Evolutionary conservation across 1,140 invertebrate genomes (phyloP).

Genomic region (Trachymyrmex septentrionalis): DNA sequence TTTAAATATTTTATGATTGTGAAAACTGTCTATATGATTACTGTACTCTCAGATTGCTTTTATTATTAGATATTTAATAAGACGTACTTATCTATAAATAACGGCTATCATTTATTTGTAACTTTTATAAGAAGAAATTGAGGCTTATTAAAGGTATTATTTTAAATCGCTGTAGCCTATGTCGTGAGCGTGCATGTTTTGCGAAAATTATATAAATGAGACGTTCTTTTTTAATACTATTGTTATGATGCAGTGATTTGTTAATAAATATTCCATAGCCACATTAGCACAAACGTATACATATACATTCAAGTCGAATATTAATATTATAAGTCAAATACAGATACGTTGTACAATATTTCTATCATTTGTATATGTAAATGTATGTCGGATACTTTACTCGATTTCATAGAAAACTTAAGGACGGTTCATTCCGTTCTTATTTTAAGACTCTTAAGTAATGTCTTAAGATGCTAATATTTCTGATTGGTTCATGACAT

Average conservation of each 20-base stretch:
- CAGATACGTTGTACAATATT: constrained; percentile 7
- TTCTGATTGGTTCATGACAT: no score
- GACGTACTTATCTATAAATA: neutral
- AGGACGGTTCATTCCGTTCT: no score
- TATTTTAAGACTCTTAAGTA: no score
- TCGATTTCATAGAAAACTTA: constrained; percentile 10
- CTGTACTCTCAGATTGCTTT: neutral
- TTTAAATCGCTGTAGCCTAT: constrained; percentile 18
- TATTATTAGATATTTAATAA: neutral
- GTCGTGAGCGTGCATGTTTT: constrained; percentile 9
- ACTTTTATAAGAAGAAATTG: neutral
- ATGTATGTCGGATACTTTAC: constrained; percentile 40
- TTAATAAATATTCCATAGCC: constrained; percentile 28
- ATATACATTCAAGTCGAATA: neutral
- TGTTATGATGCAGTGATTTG: constrained; percentile 6
- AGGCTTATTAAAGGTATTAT: constrained; percentile 40
- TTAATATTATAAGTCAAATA: neutral
- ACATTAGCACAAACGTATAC: neutral
- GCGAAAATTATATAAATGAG: constrained; percentile 33
- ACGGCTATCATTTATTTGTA: neutral
- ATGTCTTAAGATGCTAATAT: no score
- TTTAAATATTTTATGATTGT: neutral
- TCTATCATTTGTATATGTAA: constrained; percentile 18
- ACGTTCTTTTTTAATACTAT: constrained; percentile 2
- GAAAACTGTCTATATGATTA: neutral